A percentile compares a stretch with the other conserved stretches of the same genome.
Conservation (phyloP, 2,888 invertebrate species). For the Danaus chrysippus region DNA sequence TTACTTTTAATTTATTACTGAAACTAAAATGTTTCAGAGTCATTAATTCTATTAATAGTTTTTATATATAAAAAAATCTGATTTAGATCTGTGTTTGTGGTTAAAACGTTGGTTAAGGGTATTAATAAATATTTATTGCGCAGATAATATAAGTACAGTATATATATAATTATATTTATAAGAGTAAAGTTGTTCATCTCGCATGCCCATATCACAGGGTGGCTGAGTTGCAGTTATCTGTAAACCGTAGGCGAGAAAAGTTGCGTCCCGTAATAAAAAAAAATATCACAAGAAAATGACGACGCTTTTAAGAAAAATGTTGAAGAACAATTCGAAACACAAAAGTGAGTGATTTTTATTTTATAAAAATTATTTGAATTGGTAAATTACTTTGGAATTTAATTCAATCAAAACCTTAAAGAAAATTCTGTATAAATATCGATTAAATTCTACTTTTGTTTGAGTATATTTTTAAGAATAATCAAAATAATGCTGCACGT, state of each 20-base stretch:
- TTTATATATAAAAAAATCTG: too few relatives aligned
- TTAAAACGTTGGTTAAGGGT: not conserved
- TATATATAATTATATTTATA: slow-evolving; percentile 6
- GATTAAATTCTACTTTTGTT: not conserved
- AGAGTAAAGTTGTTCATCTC: slow-evolving; percentile 23
- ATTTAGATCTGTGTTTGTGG: not conserved
- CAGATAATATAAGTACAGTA: slow-evolving; percentile 13
- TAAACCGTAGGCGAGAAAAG: slow-evolving; percentile 54
- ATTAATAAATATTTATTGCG: slow-evolving; percentile 16
- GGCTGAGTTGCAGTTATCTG: slow-evolving; percentile 45
- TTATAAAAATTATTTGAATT: slow-evolving; percentile 13
- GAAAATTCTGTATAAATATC: too few relatives aligned
- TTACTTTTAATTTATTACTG: too few relatives aligned
- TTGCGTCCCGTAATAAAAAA: slow-evolving; percentile 34
- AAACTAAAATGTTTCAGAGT: too few relatives aligned
- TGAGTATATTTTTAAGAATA: not conserved
- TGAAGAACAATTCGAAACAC: slow-evolving; percentile 83
- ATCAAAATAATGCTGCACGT: not conserved
- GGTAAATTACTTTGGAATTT: too few relatives aligned
- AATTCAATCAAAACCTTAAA: too few relatives aligned
- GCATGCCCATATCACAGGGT: slow-evolving; percentile 47
- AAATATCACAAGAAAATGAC: slow-evolving; percentile 55
- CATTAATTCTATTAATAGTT: too few relatives aligned
- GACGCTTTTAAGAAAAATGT: slow-evolving; percentile 81
- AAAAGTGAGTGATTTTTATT: slow-evolving; percentile 78